These are phyloP conservation scores for Lymantria monacha DNA, from an alignment of 2,888 invertebrate species.

Conservation along the genomic window DNA sequence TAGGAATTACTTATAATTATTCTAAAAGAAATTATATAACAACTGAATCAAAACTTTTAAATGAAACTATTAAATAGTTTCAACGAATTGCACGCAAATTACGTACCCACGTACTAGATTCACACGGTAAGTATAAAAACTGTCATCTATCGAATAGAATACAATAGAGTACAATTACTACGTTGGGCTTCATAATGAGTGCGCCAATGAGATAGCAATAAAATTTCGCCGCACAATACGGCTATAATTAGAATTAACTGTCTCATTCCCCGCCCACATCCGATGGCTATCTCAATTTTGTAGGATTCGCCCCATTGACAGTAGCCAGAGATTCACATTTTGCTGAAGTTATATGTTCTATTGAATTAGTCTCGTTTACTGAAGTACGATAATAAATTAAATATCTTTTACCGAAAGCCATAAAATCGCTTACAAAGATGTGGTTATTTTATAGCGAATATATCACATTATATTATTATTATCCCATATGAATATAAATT, in stretches of 20 bases:
- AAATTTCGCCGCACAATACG: conserved; percentile 77
- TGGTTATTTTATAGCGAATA: conserved; percentile 1
- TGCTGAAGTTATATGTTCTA: conserved; percentile 17
- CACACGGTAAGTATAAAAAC: conserved; percentile 71
- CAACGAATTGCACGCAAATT: conserved; percentile 53
- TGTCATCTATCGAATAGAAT: conserved; percentile 44
- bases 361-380: conserved; percentile 26
- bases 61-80: conserved; percentile 22
- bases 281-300: conserved; percentile 60
- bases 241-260: conserved; percentile 80
- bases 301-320: conserved; percentile 48
- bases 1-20: no score
- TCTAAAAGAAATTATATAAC: no score
- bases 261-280: conserved; percentile 75
- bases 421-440: conserved; percentile 1
- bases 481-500: no score
- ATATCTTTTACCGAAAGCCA: not conserved
- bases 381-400: conserved; percentile 7
- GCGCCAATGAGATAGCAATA: conserved; percentile 79
- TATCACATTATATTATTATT: not conserved
- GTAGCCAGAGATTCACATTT: conserved; percentile 43
- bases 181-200: conserved; percentile 58
- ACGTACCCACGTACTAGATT: conserved; percentile 60
- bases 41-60: no score
- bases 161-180: conserved; percentile 76